Conservation (phyloP, 1,140 invertebrate genomes). For the Atta colombica region DNA sequence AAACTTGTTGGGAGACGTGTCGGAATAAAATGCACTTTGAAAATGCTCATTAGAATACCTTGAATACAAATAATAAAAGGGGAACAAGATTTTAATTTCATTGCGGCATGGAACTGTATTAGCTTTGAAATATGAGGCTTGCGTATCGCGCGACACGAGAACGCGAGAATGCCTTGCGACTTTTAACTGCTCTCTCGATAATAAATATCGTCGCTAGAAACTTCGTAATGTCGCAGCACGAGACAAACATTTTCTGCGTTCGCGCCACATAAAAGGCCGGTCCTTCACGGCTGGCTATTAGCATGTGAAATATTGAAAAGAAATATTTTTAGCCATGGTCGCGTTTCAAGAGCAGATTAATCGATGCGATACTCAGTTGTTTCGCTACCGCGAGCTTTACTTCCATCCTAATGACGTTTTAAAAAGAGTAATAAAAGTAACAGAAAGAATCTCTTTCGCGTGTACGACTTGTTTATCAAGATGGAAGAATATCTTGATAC, state of each 20-base stretch:
- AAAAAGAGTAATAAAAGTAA: neutral
- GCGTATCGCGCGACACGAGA: neutral
- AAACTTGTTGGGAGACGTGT: neutral
- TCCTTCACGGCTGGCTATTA: constrained; percentile 29
- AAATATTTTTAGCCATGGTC: constrained; percentile 62
- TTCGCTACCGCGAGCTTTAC: constrained; percentile 18
- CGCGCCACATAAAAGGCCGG: constrained; percentile 8
- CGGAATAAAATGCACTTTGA: neutral
- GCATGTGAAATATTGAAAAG: constrained; percentile 55
- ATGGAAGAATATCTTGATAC: neutral
- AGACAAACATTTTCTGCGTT: constrained; percentile 45
- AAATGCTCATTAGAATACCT: neutral
- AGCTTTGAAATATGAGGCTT: neutral
- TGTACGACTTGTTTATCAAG: neutral
- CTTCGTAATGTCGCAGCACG: constrained; percentile 33
- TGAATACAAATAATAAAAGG: neutral
- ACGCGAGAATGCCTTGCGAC: neutral
- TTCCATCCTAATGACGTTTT: constrained; percentile 13
- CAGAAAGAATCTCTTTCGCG: neutral
- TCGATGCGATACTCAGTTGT: constrained; percentile 38
- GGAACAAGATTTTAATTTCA: constrained; percentile 2
- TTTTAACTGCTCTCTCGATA: constrained; percentile 32
- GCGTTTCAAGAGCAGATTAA: constrained; percentile 33
- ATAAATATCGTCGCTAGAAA: constrained; percentile 41
- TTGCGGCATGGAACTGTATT: neutral